These are phyloP conservation scores for Catharus minimus DNA, from an alignment of 2,113 vertebrate genomes.

Conservation along the genomic window DNA sequence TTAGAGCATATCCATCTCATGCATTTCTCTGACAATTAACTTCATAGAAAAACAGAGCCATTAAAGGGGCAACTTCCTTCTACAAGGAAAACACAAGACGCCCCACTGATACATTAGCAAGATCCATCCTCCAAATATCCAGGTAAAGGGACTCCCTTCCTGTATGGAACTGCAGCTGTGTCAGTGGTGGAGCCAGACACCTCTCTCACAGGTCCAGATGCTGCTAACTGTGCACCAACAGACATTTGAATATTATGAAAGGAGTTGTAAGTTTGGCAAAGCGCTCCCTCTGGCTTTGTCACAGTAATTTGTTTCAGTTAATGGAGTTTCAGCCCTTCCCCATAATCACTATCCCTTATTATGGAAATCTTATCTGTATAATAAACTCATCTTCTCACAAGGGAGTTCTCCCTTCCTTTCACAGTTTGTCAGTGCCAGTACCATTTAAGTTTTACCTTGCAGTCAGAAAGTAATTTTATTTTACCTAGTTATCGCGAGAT, in stretches of 20 bases:
- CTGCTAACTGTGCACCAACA: neutral
- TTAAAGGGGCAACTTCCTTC: neutral
- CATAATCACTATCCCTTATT: constrained; percentile 55
- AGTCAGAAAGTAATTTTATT: constrained; percentile 40
- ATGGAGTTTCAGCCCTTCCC: constrained; percentile 53
- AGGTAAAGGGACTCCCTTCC: neutral
- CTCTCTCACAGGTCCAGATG: neutral
- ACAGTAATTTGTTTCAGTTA: constrained; percentile 64
- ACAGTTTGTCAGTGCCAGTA: constrained; percentile 51
- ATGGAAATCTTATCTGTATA: constrained; percentile 65
- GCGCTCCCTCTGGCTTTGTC: constrained; percentile 57
- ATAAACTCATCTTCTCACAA: constrained; percentile 59
- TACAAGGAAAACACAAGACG: neutral
- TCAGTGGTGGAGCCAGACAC: neutral
- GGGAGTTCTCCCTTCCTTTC: constrained; percentile 33
- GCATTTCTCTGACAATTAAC: neutral
- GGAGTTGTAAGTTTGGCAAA: constrained; percentile 50
- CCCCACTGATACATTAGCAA: neutral
- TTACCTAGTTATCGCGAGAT: neutral
- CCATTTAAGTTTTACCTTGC: neutral
- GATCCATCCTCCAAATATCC: neutral
- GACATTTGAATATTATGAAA: constrained; percentile 2
- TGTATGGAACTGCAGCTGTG: neutral
- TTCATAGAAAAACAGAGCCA: neutral
- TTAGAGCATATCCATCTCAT: neutral